Base-by-base conservation (phyloP, 1,140 invertebrate genomes). In the Pteromalus puparum region DNA sequence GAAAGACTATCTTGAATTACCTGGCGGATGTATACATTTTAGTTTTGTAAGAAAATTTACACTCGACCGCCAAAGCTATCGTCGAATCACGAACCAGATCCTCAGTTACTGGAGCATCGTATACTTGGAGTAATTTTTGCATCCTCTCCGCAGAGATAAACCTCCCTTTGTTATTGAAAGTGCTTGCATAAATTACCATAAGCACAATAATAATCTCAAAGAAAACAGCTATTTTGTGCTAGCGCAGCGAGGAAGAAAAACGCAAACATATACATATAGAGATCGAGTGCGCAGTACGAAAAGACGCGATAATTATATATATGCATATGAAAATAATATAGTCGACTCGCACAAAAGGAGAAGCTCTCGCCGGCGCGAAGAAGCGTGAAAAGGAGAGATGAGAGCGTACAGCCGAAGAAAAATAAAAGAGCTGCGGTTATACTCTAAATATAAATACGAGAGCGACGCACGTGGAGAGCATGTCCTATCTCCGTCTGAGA, bases 401-500 rank as follows among this genome's bases (percentile, higher is more conserved):
- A 3, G 67, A n/a, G 24, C n/a, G 26, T 24, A 26, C 3, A 68
- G 7, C 67, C n/a, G n/a, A 26, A 68, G 18, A 68, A 68, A 28
- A 24, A 68, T 28, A 68, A 24, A 68, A 68, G 18, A 26, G 18
- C 7, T 2, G 21, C 30, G 28, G n/a, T 18, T 67, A 42, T 42
- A 28, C n/a, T 79, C 61, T 79, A 79, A 79, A 67, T 79, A 79
- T 79, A 79, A 67, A 68, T 38, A 3, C 26, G 30, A 34, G 18
- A 24, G 18, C 61, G 28, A 9, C 61, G 61, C 24, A 68, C 67
- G 67, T 68, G 67, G 24, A 6, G 24, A 26, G 24, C 67, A 68
- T 28, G 67, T 68, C 67, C 67, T 68, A 68, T 68, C 67, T 10
- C n/a, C 5, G 18, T 53, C 18, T 53, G 48, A 53, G 48, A 48